A percentile compares a stretch with the other conserved stretches of the same genome.
phyloP scores from a whole-genome alignment of 1,140 invertebrate species.

The Drosophila burlai region DNA sequence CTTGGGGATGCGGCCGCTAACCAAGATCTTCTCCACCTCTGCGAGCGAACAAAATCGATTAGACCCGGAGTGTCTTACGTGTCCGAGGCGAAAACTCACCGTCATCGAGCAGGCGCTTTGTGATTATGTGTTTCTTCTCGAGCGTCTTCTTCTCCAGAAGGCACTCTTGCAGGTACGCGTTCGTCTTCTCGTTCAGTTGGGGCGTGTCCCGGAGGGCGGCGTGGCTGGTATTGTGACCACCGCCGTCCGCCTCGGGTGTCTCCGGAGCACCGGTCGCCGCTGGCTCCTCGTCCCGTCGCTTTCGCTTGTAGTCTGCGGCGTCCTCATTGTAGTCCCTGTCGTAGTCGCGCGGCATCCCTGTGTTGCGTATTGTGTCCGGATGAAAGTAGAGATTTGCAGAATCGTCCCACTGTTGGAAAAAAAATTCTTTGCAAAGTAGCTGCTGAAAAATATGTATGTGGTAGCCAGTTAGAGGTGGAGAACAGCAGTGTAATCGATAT shows the following conservation, averaged over 20 bases:
- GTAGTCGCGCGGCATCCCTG: slow-evolving; percentile 78
- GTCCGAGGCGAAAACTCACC: slow-evolving; percentile 50
- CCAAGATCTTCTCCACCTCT: slow-evolving; percentile 89
- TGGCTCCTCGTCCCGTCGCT: slow-evolving; percentile 76
- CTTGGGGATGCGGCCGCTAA: slow-evolving; percentile 86
- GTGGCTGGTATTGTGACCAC: slow-evolving; percentile 63
- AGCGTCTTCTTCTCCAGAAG: slow-evolving; percentile 78
- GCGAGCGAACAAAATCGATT: slow-evolving; percentile 59
- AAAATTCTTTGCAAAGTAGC: slow-evolving; percentile 24
- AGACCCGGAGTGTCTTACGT: slow-evolving; percentile 30
- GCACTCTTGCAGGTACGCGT: slow-evolving; percentile 79
- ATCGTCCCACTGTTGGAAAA: slow-evolving; percentile 5
- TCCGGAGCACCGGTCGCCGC: slow-evolving; percentile 60
- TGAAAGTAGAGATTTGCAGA: not conserved
- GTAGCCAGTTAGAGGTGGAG: slow-evolving; percentile 9
- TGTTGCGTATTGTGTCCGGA: slow-evolving; percentile 7
- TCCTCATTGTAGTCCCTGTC: slow-evolving; percentile 83
- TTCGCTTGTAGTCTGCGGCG: slow-evolving; percentile 80
- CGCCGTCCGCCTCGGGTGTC: slow-evolving; percentile 65
- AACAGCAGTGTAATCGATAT: not conserved
- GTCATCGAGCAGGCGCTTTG: slow-evolving; percentile 77
- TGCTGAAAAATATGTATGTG: slow-evolving; percentile 50
- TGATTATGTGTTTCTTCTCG: slow-evolving; percentile 77
- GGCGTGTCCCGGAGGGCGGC: slow-evolving; percentile 72
- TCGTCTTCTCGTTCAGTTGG: slow-evolving; percentile 80